Conservation (phyloP, 2,113 vertebrate genomes). For the Phalacrocorax pelagicus region DNA sequence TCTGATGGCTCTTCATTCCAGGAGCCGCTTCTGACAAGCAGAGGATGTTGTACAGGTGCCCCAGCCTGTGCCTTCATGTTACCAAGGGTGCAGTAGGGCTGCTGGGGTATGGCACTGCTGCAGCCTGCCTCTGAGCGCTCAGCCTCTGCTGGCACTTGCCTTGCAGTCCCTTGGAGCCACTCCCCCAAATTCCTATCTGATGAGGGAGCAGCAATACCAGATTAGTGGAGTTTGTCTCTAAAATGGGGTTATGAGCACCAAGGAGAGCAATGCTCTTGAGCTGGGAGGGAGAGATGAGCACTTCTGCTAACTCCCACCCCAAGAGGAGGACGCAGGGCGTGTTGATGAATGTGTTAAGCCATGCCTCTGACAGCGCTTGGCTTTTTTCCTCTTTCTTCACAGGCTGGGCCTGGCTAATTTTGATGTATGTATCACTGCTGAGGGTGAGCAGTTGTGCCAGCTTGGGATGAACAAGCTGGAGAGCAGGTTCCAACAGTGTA, state of each 20-base stretch:
- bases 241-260: not conserved
- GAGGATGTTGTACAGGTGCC: rapidly evolving
- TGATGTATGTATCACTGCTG: not conserved
- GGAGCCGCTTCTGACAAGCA: not conserved
- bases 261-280: not conserved
- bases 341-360: not conserved
- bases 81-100: not conserved
- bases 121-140: not conserved
- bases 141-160: not conserved
- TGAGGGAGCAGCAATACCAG: not conserved
- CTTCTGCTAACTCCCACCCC: not conserved
- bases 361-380: not conserved
- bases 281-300: not conserved
- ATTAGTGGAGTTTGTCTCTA: not conserved
- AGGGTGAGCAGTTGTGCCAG: not conserved
- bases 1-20: not conserved
- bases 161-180: not conserved
- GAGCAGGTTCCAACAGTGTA: not conserved
- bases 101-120: not conserved
- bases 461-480: not conserved
- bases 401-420: not conserved
- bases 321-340: not conserved
- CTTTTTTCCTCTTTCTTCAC: not conserved
- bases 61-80: not conserved
- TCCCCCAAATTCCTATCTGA: not conserved